These are phyloP conservation scores for Galerucella nymphaeae DNA, from an alignment of 2,888 invertebrate genomes.

Conservation along the genomic window DNA sequence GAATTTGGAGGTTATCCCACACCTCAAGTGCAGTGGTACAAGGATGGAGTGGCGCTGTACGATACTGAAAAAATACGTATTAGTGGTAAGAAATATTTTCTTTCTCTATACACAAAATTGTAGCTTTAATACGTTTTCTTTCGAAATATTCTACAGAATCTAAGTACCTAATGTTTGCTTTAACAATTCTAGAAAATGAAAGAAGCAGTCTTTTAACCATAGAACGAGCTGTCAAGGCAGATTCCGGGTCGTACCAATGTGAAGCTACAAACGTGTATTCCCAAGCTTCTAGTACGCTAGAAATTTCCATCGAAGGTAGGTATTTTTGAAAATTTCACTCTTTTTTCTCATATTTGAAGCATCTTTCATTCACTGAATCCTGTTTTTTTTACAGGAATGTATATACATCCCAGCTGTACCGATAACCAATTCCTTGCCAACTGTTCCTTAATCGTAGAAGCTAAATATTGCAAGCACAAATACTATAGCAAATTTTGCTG, in stretches of 20 bases:
- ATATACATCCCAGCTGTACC: slow-evolving; percentile 82
- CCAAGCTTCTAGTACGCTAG: slow-evolving; percentile 72
- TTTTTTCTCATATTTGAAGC: not conserved
- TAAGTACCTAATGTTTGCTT: not conserved
- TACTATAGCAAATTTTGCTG: slow-evolving; percentile 96
- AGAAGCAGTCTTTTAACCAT: slow-evolving; percentile 62
- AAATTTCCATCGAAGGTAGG: slow-evolving; percentile 80
- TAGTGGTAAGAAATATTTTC: slow-evolving; percentile 67
- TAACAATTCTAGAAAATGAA: slow-evolving; percentile 25
- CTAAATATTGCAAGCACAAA: slow-evolving; percentile 84
- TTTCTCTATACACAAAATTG: too few species aligned
- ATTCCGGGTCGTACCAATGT: slow-evolving; percentile 87
- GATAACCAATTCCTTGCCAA: slow-evolving; percentile 92
- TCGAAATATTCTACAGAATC: not conserved
- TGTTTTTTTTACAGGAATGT: slow-evolving; percentile 69
- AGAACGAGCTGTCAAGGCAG: slow-evolving; percentile 70
- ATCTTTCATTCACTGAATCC: not conserved
- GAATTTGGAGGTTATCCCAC: slow-evolving; percentile 81
- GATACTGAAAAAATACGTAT: slow-evolving; percentile 72
- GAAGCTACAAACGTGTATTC: slow-evolving; percentile 82
- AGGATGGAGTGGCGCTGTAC: slow-evolving; percentile 73
- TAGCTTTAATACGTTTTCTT: too few species aligned
- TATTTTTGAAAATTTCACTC: not conserved
- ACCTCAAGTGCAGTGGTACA: slow-evolving; percentile 85
- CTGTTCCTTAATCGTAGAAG: slow-evolving; percentile 87